These are phyloP conservation scores for Malurus splendens DNA, from an alignment of 2,797 vertebrate species.

Conservation along the genomic window DNA sequence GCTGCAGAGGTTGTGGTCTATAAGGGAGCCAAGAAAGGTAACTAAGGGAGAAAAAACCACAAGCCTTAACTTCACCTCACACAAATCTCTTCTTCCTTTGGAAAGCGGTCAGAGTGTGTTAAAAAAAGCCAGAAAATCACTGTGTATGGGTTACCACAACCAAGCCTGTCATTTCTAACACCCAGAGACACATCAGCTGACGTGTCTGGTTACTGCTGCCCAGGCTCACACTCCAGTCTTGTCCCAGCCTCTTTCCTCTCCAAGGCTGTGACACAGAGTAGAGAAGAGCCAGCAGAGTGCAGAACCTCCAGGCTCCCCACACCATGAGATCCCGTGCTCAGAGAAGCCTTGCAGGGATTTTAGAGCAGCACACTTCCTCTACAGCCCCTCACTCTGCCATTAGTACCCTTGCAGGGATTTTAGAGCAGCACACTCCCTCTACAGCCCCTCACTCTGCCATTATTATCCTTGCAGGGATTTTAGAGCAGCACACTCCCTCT, in stretches of 20 bases:
- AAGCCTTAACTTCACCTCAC: neutral
- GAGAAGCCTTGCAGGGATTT: neutral
- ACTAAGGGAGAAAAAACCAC: neutral
- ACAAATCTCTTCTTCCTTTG: neutral
- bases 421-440: neutral
- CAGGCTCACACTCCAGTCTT: neutral
- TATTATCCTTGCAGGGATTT: neutral
- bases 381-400: neutral
- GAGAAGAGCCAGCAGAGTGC: neutral
- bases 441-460: neutral
- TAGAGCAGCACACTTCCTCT: neutral
- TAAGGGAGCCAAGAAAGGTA: neutral
- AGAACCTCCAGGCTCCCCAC: neutral
- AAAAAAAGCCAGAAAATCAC: neutral
- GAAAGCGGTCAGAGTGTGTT: neutral
- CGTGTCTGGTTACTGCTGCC: neutral
- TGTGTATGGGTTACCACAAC: neutral
- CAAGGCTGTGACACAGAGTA: neutral
- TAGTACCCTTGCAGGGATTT: neutral
- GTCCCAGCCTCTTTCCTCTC: neutral
- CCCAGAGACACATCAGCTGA: neutral
- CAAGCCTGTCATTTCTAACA: neutral
- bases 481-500: neutral
- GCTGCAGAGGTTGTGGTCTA: neutral
- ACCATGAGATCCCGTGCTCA: fast-evolving